Base-by-base conservation (phyloP, 2,113 vertebrate genomes). In the Oryzias woworae region DNA sequence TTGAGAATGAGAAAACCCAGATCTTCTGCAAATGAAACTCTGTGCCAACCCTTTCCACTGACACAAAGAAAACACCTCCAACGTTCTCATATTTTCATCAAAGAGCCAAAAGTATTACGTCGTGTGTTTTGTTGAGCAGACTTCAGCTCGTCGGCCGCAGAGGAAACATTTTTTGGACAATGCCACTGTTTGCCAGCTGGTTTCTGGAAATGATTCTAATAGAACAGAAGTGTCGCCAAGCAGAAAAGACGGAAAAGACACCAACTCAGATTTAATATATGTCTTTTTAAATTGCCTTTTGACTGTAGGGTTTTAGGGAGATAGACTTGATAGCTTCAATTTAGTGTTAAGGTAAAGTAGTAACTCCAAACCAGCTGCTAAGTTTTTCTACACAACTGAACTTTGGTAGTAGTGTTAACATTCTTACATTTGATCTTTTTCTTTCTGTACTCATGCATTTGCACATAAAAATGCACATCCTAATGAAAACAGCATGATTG, bases 121-220 rank as follows among this genome's bases (percentile, higher is more conserved):
- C 36, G 26, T 53, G 53, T 43, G 6, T 45, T 26, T 46, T 1
- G 20, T 20, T 20, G 20, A 20, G 20, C 20, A 20, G 20, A 20
- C 6, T 36, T 48, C 41, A 52, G 51, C 24, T 62, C 13, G 14
- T 81, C 83, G 75, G 75, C 71, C 79, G 75, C 81, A 56, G 78
- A 72, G 86, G 84, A 56, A 75, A 75, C 83, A 73, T 42, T 56
- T 74, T 67, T 74, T 67, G 76, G 82, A 77, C 75, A n/a, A 81
- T 73, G 71, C 88, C 74, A 84, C 84, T 85, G 82, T 85, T 88
- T 89, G 80, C 92, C 92, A 95, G 92, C 92, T 92, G 92, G 92
- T 91, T 90, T 91, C 93, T 94, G 91, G 91, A 90, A 80, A 88
- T 69, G 58, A 60, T 70, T 58, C 26, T 68, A 26, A 68, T 43